Base-by-base conservation (phyloP, 2,888 invertebrate genomes). In the Rhyacophila evoluta region DNA sequence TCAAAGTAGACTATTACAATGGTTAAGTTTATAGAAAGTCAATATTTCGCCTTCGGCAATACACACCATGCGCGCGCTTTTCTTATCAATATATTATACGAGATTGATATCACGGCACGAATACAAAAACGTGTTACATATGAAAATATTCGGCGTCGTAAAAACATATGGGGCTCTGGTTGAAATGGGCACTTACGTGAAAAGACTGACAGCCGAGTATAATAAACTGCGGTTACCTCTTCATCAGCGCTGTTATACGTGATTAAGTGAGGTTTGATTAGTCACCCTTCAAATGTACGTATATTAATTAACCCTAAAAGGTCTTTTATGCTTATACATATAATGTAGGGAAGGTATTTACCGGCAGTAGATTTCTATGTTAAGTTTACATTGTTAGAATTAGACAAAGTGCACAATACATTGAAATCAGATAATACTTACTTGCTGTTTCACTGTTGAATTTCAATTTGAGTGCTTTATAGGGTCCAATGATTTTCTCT, bases 191-290 rank as follows among this genome's bases (percentile, higher is more conserved):
- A 19, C 55, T 55, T 55, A 55, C 25, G 15, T 55, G 55, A 55
- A 55, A 12, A 55, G 55, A 55, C 55, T 55, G 55, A 55, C 55
- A 55, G 55, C 55, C 10, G 25, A 55, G 15, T 55, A 55, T 55
- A 55, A 55, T 55, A 55, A 55, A 55, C 55, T 55, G 55, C 25
- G 55, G 55, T 55, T 55, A 25, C 55, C 55, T 55, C 55, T 55
- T 55, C 55, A 55, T 55, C 55, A 55, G 55, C 19, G 19, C 25
- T 55, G 55, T 55, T 55, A 55, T 55, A 55, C 55, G 55, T 55
- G 55, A 55, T 55, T 55, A 55, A 55, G 55, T 55, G 55, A 55
- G 55, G 55, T 55, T 55, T 55, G 55, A 55, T 55, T 55, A 55
- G 55, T 19, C 55, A 55, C 55, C 55, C 55, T 55, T 55, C 55